A percentile compares a stretch with the other conserved stretches of the same genome.
phyloP scores from a whole-genome alignment of 2,113 vertebrate genomes.

The Sus scrofa region DNA sequence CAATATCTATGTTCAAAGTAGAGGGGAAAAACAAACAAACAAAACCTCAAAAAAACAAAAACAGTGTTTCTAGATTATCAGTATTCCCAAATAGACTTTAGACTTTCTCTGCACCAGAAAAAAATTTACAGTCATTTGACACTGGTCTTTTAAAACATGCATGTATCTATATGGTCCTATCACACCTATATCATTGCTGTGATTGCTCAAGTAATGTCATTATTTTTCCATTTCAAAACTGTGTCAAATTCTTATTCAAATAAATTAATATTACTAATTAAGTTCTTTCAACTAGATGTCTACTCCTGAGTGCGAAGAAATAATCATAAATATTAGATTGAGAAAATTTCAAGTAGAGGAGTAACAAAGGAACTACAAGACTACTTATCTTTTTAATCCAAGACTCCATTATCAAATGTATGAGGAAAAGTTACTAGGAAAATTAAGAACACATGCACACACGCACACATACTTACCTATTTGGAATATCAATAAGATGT shows the following conservation, averaged over 20 bases:
- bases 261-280: not conserved
- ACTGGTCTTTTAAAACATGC: not conserved
- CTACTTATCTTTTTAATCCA: not conserved
- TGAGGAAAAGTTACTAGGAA: not conserved
- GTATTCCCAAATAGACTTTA: not conserved
- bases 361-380: not conserved
- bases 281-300: not conserved
- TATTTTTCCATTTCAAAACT: not conserved
- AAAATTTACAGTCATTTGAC: not conserved
- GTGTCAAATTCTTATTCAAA: slow-evolving; percentile 28
- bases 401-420: not conserved
- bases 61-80: not conserved
- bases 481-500: not conserved
- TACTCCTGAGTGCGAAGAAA: not conserved
- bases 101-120: not conserved
- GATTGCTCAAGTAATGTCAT: not conserved
- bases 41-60: too few species aligned
- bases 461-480: not conserved
- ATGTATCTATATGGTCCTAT: not conserved
- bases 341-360: not conserved
- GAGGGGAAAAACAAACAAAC: not conserved
- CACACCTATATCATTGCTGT: not conserved
- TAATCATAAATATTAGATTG: not conserved
- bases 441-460: not conserved
- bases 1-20: not conserved